Evolutionary conservation across 2,888 invertebrate species (phyloP).

Genomic region (Lacanobia oleracea): DNA sequence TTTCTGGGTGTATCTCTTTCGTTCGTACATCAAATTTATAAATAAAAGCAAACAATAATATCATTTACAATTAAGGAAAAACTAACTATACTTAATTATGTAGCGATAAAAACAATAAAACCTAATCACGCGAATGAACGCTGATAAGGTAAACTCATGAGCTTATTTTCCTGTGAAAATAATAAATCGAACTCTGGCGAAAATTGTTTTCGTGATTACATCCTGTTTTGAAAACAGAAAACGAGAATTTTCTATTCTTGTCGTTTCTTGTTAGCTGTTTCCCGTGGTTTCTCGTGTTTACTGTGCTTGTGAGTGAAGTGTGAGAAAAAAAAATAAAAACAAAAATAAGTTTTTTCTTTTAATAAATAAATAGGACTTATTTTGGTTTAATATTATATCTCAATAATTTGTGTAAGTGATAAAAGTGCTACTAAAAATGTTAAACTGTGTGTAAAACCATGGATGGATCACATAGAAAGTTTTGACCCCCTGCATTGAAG

Average conservation of each 20-base stretch:
- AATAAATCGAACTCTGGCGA: constrained; percentile 57
- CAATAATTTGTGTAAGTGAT: constrained; percentile 37
- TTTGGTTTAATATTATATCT: not conserved
- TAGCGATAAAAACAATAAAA: constrained; percentile 39
- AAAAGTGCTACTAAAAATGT: constrained; percentile 58
- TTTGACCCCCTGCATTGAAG: constrained; percentile 77
- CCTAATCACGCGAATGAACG: constrained; percentile 32
- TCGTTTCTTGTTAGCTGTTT: constrained; percentile 63
- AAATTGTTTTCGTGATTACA: constrained; percentile 74
- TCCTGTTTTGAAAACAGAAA: constrained; percentile 74
- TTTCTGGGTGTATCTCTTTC: constrained; percentile 71
- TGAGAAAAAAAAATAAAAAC: constrained; percentile 30
- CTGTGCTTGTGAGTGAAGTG: constrained; percentile 50
- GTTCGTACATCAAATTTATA: constrained; percentile 53
- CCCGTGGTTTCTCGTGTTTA: constrained; percentile 68
- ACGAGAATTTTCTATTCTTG: constrained; percentile 63
- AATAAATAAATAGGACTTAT: not conserved
- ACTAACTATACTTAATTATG: constrained; percentile 40
- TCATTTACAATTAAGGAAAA: constrained; percentile 21
- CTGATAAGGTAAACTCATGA: constrained; percentile 29
- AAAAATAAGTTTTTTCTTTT: constrained; percentile 14
- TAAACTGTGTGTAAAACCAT: constrained; percentile 60
- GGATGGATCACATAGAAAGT: constrained; percentile 74
- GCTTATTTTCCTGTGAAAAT: constrained; percentile 51
- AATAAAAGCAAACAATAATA: constrained; percentile 41